A percentile compares a stretch with the other conserved stretches of the same genome.
Conservation (phyloP, 1,140 invertebrate genomes). For the Cecropterus lyciades region DNA sequence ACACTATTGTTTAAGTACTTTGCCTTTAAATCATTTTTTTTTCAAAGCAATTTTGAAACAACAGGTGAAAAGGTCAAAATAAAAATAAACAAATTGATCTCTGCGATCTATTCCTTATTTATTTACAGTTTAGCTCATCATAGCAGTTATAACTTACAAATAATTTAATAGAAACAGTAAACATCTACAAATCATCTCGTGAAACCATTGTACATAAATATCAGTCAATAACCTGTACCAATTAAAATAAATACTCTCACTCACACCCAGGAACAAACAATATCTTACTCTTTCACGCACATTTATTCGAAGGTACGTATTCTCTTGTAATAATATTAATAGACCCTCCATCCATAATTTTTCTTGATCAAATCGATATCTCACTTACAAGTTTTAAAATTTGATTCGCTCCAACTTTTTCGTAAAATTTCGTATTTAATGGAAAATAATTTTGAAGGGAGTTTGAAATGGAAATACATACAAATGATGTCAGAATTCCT, state of each 20-base stretch:
- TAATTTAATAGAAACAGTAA: slow-evolving; percentile 22
- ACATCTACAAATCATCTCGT: slow-evolving; percentile 20
- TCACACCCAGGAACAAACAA: slow-evolving; percentile 13
- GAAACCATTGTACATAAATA: slow-evolving; percentile 23
- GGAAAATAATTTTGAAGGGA: no score
- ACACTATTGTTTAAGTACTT: no score
- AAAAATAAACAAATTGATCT: no score
- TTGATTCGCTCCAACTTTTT: no score
- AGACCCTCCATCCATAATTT: not conserved
- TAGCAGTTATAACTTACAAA: not conserved
- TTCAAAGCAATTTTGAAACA: no score
- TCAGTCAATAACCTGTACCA: slow-evolving; percentile 33
- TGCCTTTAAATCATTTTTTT: no score
- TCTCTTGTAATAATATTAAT: slow-evolving; percentile 6
- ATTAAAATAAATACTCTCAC: slow-evolving; percentile 36
- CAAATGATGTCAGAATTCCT: no score
- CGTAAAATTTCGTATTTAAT: no score
- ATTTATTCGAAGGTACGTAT: not conserved
- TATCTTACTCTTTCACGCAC: slow-evolving; percentile 15
- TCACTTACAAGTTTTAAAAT: no score
- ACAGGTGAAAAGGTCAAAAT: no score
- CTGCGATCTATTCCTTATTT: no score
- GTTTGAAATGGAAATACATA: no score
- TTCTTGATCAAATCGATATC: not conserved
- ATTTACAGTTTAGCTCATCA: not conserved